These are phyloP conservation scores for Myathropa florea DNA, from an alignment of 2,888 invertebrate species.

Conservation along the genomic window DNA sequence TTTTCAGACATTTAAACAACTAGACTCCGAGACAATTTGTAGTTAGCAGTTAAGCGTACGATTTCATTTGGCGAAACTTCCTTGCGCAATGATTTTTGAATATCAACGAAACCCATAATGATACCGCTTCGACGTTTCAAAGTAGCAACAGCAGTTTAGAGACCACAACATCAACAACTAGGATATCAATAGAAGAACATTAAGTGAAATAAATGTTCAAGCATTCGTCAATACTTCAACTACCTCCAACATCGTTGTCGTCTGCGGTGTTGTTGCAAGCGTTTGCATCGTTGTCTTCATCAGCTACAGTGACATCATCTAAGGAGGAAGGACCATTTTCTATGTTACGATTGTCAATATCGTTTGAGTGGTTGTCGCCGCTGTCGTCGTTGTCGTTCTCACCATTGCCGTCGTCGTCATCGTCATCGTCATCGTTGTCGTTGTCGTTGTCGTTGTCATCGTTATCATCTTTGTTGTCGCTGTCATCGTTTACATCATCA, in stretches of 20 bases:
- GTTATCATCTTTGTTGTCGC: slow-evolving; percentile 49
- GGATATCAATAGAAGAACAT: slow-evolving; percentile 1
- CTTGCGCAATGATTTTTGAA: neutral
- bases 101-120: slow-evolving; percentile 18
- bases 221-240: slow-evolving; percentile 36
- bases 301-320: slow-evolving; percentile 13
- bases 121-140: slow-evolving; percentile 27
- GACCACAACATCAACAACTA: slow-evolving; percentile 5
- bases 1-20: slow-evolving; percentile 54
- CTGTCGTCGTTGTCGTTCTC: slow-evolving; percentile 2
- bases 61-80: slow-evolving; percentile 6
- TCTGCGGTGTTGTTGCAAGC: slow-evolving; percentile 40
- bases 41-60: slow-evolving; percentile 39
- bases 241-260: slow-evolving; percentile 30
- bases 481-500: slow-evolving; percentile 58
- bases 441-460: neutral
- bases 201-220: slow-evolving; percentile 56
- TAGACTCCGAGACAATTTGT: neutral
- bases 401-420: slow-evolving; percentile 4
- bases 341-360: slow-evolving; percentile 55
- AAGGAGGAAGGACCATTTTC: slow-evolving; percentile 25
- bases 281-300: slow-evolving; percentile 28
- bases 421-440: neutral
- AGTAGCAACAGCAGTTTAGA: slow-evolving; percentile 15
- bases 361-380: slow-evolving; percentile 24